Conservation (phyloP, 2,113 vertebrate genomes). For the Protomyctophum bolini region DNA sequence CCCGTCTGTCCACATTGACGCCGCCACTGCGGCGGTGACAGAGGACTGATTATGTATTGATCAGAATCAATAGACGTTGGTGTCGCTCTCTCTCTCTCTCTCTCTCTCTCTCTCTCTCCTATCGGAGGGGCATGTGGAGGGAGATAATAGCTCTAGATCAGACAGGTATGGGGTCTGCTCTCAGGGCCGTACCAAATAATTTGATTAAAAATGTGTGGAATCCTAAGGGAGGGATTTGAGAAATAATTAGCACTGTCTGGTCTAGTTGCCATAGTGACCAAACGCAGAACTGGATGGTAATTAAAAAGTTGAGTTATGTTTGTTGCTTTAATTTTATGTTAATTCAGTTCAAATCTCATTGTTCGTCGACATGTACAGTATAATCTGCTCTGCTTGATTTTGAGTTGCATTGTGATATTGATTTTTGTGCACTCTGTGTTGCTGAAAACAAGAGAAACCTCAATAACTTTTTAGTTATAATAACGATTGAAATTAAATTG, state of each 20-base stretch:
- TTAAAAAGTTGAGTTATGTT: no score
- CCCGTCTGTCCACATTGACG: constrained; percentile 51
- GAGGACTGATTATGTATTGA: constrained; percentile 76
- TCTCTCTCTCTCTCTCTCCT: constrained; percentile 25
- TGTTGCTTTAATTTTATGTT: no score
- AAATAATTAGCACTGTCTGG: constrained; percentile 60
- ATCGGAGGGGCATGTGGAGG: constrained; percentile 51
- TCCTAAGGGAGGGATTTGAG: constrained; percentile 56
- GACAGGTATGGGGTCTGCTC: constrained; percentile 65
- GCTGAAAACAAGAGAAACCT: no score
- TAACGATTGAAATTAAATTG: no score
- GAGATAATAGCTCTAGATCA: constrained; percentile 74
- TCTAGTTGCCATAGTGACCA: constrained; percentile 40
- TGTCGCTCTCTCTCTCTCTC: constrained; percentile 32
- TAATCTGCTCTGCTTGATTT: no score
- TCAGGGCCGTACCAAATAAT: constrained; percentile 56
- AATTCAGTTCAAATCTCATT: no score
- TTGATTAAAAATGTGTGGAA: constrained; percentile 61
- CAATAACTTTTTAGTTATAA: no score
- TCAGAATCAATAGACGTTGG: constrained; percentile 69
- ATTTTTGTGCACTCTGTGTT: no score
- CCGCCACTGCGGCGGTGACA: constrained; percentile 58
- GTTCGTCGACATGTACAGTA: no score
- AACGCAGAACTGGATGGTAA: no score
- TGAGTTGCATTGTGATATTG: no score